phyloP scores from a whole-genome alignment of 2,797 vertebrate genomes.

The Momotus momota region DNA sequence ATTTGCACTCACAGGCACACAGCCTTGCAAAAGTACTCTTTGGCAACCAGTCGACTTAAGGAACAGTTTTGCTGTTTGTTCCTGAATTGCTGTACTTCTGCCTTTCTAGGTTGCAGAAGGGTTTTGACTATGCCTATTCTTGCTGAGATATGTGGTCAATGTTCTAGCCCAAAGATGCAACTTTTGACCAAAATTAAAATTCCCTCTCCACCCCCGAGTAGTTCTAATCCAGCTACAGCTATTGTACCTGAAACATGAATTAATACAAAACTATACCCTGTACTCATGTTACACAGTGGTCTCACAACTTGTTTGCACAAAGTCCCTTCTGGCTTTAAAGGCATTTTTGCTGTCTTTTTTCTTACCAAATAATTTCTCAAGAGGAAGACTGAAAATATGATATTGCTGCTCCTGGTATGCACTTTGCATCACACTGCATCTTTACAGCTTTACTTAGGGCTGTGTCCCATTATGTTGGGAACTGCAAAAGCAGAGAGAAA shows the following conservation, averaged over 20 bases:
- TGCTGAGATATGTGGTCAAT: not conserved
- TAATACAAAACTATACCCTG: not conserved
- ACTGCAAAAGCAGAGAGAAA: not conserved
- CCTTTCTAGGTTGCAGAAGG: not conserved
- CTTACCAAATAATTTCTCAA: not conserved
- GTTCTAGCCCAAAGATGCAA: not conserved
- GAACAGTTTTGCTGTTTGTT: rapidly evolving
- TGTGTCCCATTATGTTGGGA: not conserved
- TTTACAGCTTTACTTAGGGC: not conserved
- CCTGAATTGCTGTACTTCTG: not conserved
- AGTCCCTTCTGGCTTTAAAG: not conserved
- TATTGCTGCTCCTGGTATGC: not conserved
- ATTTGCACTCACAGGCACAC: not conserved
- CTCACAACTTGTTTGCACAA: not conserved
- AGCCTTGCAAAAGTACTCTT: not conserved
- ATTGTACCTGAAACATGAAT: not conserved
- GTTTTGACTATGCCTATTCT: not conserved
- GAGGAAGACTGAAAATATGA: not conserved
- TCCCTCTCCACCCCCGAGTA: rapidly evolving
- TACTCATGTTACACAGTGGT: not conserved
- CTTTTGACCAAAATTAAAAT: not conserved
- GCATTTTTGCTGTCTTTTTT: not conserved
- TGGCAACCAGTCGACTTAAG: not conserved
- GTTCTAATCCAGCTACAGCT: not conserved
- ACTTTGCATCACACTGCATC: not conserved